Evolutionary conservation across 2,888 invertebrate species (phyloP).

Genomic region (Campaea margaritaria): DNA sequence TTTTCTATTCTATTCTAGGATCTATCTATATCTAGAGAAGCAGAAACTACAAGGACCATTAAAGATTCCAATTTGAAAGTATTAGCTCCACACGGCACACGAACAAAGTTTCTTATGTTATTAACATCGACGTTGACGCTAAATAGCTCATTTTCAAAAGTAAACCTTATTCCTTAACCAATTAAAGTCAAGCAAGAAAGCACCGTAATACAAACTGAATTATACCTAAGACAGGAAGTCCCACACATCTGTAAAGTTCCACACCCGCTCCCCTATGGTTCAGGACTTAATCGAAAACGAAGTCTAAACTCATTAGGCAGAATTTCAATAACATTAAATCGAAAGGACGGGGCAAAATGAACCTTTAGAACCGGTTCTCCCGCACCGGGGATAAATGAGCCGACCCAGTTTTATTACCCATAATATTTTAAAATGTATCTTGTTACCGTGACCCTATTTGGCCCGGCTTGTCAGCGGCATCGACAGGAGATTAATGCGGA

Average conservation of each 20-base stretch:
- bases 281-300: slow-evolving; percentile 21
- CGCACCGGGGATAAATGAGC: slow-evolving; percentile 5
- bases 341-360: slow-evolving; percentile 1
- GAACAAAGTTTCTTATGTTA: too few relatives aligned
- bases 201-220: not conserved
- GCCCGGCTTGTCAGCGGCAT: slow-evolving; percentile 45
- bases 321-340: slow-evolving; percentile 18
- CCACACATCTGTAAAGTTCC: not conserved
- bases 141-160: not conserved
- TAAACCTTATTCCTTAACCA: not conserved
- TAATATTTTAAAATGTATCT: slow-evolving; percentile 42
- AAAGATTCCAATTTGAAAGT: too few relatives aligned
- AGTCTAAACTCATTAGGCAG: slow-evolving; percentile 23
- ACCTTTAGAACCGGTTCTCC: slow-evolving; percentile 12
- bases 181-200: not conserved
- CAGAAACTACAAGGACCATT: too few relatives aligned
- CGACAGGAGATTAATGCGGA: slow-evolving; percentile 53
- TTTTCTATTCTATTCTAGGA: too few relatives aligned
- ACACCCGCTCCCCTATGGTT: not conserved
- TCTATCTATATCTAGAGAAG: too few relatives aligned
- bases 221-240: not conserved
- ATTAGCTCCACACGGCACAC: too few relatives aligned
- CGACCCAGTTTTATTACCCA: slow-evolving; percentile 16
- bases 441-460: slow-evolving; percentile 42
- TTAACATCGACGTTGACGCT: too few relatives aligned